A percentile compares a stretch with the other conserved stretches of the same genome.
Conservation (phyloP, 92 coral and sea anemone species). For the Palythoa grandis region DNA sequence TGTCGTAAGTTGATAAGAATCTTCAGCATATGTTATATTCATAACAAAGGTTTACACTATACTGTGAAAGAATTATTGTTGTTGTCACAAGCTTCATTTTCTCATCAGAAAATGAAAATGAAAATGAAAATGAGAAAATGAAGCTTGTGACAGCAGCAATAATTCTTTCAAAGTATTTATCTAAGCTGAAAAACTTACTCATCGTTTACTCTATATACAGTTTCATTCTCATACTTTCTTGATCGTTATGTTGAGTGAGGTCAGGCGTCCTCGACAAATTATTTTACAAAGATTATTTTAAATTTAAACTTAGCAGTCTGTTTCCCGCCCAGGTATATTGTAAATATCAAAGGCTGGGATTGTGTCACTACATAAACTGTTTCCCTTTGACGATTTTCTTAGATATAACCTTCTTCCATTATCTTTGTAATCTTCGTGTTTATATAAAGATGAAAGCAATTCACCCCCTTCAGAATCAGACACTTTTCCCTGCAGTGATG, state of each 20-base stretch:
- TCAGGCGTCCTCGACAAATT: not conserved
- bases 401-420: not conserved
- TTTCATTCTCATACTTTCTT: no score
- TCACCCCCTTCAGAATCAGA: not conserved
- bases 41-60: no score
- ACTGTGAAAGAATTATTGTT: no score
- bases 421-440: not conserved
- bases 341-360: not conserved
- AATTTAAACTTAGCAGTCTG: not conserved
- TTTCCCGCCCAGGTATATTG: not conserved
- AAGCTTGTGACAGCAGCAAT: no score
- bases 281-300: not conserved
- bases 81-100: no score
- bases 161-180: no score
- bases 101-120: no score
- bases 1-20: no score
- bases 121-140: no score
- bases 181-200: no score
- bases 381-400: not conserved
- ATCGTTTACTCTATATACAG: no score
- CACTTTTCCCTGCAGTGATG: not conserved
- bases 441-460: not conserved
- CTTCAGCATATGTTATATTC: no score
- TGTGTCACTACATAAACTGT: not conserved
- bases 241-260: not conserved